Evolutionary conservation across 2,888 invertebrate genomes (phyloP), one percentile per base, ranked within the genome.

Genomic region (Eristalinus aeneus): DNA sequence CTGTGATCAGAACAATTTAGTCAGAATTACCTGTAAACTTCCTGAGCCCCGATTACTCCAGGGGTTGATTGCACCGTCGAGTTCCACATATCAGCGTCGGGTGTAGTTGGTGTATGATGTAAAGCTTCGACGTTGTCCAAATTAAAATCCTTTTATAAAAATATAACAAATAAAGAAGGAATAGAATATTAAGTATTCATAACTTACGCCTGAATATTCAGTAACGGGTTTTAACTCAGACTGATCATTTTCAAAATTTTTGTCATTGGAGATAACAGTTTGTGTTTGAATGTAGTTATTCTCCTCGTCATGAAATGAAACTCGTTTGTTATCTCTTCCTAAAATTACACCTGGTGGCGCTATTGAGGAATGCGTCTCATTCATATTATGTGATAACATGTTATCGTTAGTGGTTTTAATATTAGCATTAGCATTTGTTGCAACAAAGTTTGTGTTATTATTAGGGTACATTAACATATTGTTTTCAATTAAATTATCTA

Each of bases 1-100:
- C n/a, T n/a, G n/a, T n/a, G n/a, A n/a, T n/a, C n/a, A n/a, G n/a
- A n/a, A n/a, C n/a, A n/a, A n/a, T n/a, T n/a, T n/a, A n/a, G n/a
- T n/a, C n/a, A n/a, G n/a, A n/a, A n/a, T 91, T 91, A 96, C 96
- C 96, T 95, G 93, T 99, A 99, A 73, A 99, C 97, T 94, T 99
- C 99, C 94, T 99, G 99, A 81, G 98, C 97, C 88, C 99, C 99
- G 91, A 99, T 98, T 74, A 99, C 99, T 88, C 98, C 98, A 27
- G 98, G 98, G 80, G 98, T 98, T 90, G 96, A 96, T 89, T 94
- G 93, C 74, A 92, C 90, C 16, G 90, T 88, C 61, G 91, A 91
- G 82, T 93, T 93, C 93, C 93, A 93, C 54, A 91, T 90, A 65
- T 92, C 92, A 60, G 93, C 89, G 88, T 93, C 92, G 5, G 97